These are phyloP conservation scores for Aplysia californica DNA, from an alignment of 1,140 invertebrate genomes.

Conservation along the genomic window DNA sequence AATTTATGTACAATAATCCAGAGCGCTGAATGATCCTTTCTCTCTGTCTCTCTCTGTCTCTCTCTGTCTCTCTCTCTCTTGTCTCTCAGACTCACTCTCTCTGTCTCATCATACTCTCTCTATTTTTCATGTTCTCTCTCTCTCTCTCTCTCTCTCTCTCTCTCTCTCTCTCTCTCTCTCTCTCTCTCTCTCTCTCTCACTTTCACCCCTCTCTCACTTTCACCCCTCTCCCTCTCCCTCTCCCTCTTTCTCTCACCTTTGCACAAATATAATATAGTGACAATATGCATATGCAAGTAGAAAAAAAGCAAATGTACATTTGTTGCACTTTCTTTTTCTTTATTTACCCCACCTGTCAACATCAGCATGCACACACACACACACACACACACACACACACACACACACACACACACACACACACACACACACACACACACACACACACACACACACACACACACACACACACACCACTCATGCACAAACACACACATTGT, in stretches of 20 bases:
- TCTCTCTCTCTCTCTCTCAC: conserved; percentile 12
- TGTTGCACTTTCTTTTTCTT: background rate
- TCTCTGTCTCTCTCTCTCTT: background rate
- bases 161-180: conserved; percentile 14
- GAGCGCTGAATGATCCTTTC: background rate
- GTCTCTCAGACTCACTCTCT: background rate
- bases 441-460: too few relatives aligned
- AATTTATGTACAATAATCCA: background rate
- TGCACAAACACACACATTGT: too few relatives aligned
- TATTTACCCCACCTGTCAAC: background rate
- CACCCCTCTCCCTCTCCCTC: background rate
- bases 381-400: too few relatives aligned
- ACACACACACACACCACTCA: too few relatives aligned
- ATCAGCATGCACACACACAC: too few relatives aligned
- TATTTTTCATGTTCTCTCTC: background rate
- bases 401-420: too few relatives aligned
- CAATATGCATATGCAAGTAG: background rate
- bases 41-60: background rate
- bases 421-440: too few relatives aligned
- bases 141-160: conserved; percentile 14
- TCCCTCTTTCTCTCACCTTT: background rate
- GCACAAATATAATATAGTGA: background rate
- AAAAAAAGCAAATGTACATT: background rate
- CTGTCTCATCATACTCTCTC: background rate
- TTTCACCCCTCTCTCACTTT: background rate